Percentiles rank a stretch among this genome's conserved stretches.
Conservation (phyloP, 2,888 invertebrate species). For the Eristalis arbustorum region DNA sequence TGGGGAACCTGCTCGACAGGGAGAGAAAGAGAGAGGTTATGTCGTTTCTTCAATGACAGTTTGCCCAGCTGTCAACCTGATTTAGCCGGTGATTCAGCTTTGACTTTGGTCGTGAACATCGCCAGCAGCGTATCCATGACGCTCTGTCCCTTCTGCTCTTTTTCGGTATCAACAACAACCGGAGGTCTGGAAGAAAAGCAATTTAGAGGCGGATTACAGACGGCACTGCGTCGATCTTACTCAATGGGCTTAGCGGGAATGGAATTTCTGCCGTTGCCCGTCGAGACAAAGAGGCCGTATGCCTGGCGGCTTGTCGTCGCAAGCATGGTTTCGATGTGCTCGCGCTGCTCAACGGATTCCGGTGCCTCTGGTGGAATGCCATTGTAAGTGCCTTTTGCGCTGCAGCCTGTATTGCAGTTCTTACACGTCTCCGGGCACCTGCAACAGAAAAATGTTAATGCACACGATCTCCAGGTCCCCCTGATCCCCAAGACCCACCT, state of each 20-base stretch:
- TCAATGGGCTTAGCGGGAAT: slow-evolving; percentile 70
- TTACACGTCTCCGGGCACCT: slow-evolving; percentile 75
- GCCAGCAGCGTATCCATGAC: slow-evolving; percentile 80
- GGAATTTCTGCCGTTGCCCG: slow-evolving; percentile 64
- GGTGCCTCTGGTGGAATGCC: slow-evolving; percentile 88
- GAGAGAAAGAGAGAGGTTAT: neutral
- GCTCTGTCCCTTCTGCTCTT: slow-evolving; percentile 79
- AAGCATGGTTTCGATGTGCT: slow-evolving; percentile 87
- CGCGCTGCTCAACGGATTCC: slow-evolving; percentile 83
- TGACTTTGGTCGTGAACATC: slow-evolving; percentile 79
- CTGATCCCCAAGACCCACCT: slow-evolving; percentile 80
- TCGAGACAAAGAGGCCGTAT: slow-evolving; percentile 73
- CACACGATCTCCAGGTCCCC: neutral
- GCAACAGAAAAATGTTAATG: neutral
- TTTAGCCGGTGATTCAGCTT: slow-evolving; percentile 73
- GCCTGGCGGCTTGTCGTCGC: slow-evolving; percentile 80
- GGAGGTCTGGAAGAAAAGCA: slow-evolving; percentile 73
- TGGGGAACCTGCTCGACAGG: slow-evolving; percentile 68
- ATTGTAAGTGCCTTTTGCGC: slow-evolving; percentile 85
- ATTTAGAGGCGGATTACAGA: slow-evolving; percentile 1
- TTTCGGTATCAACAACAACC: slow-evolving; percentile 78
- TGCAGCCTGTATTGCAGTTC: slow-evolving; percentile 89
- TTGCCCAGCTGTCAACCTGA: slow-evolving; percentile 71
- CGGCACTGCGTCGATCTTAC: slow-evolving; percentile 69
- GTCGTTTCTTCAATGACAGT: neutral